phyloP scores from a whole-genome alignment of 2,797 vertebrate genomes.

The Mus minutoides region DNA sequence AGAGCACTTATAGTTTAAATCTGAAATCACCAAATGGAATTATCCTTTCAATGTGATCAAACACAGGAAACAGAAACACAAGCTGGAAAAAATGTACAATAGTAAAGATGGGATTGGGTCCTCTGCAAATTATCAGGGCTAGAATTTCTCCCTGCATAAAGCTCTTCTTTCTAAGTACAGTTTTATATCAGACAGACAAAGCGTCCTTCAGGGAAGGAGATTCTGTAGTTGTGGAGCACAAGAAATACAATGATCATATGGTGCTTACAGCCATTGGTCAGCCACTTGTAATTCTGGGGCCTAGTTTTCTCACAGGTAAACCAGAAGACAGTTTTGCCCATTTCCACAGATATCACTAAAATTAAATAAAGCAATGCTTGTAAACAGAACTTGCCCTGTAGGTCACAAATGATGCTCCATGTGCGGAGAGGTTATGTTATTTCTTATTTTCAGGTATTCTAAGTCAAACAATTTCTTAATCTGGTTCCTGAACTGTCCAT shows the following conservation, averaged over 20 bases:
- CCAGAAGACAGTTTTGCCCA: not conserved
- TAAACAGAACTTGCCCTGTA: not conserved
- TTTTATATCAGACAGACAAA: conserved; percentile 46
- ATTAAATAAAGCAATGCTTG: not conserved
- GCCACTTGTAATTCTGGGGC: not conserved
- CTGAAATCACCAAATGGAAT: conserved; percentile 36
- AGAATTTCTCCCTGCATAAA: conserved; percentile 22
- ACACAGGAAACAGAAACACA: not conserved
- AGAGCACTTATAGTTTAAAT: conserved; percentile 44
- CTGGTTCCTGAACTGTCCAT: not conserved
- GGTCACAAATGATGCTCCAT: not conserved
- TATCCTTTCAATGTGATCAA: conserved; percentile 50
- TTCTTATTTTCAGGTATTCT: conserved; percentile 58
- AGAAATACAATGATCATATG: not conserved
- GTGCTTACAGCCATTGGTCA: not conserved
- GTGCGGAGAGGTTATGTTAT: not conserved
- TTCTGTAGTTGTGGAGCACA: not conserved
- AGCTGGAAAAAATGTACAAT: conserved; percentile 21
- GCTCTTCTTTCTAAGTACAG: not conserved
- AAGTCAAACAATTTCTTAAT: not conserved
- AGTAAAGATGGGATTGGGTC: not conserved
- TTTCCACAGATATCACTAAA: conserved; percentile 15
- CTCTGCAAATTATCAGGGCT: conserved; percentile 24
- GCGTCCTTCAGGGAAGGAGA: conserved; percentile 46
- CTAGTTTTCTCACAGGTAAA: conserved; percentile 17